Conservation (phyloP, 2,888 invertebrate species). For the Volucella bombylans region DNA sequence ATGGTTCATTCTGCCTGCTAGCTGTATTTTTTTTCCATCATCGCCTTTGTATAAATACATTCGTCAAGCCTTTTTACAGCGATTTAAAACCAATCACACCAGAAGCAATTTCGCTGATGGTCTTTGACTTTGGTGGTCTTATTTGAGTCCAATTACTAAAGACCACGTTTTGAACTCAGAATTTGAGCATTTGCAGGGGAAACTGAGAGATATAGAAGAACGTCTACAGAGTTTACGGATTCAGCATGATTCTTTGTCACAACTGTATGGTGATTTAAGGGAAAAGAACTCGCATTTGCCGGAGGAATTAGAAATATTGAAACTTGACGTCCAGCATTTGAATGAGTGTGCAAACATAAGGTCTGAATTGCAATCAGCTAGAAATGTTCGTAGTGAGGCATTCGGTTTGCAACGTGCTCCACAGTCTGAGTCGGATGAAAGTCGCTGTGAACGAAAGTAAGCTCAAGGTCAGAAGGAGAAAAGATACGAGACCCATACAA, state of each 20-base stretch:
- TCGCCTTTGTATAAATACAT: too few relatives aligned
- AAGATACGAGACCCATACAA: constrained; percentile 86
- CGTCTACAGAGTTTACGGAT: constrained; percentile 86
- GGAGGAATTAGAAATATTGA: constrained; percentile 85
- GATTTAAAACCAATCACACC: too few relatives aligned
- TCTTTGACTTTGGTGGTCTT: too few relatives aligned
- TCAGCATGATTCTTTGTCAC: constrained; percentile 84
- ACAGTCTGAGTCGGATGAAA: constrained; percentile 82
- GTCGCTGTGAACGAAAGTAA: constrained; percentile 84
- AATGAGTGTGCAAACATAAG: constrained; percentile 85
- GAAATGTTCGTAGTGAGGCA: constrained; percentile 81
- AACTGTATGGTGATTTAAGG: constrained; percentile 81
- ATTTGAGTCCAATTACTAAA: constrained; percentile 76
- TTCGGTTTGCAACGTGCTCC: constrained; percentile 83
- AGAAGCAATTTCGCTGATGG: too few relatives aligned
- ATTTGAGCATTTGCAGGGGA: constrained; percentile 85
- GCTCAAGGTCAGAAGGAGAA: constrained; percentile 85
- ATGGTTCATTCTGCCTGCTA: too few relatives aligned
- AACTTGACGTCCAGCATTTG: constrained; percentile 85
- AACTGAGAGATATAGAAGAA: constrained; percentile 88
- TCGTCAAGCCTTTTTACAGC: too few relatives aligned
- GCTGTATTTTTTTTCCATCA: too few relatives aligned
- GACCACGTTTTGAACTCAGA: constrained; percentile 82
- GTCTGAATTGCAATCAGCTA: constrained; percentile 80
- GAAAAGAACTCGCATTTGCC: constrained; percentile 81